These are phyloP conservation scores for Amorpha juglandis DNA, from an alignment of 2,888 invertebrate genomes.

Conservation along the genomic window DNA sequence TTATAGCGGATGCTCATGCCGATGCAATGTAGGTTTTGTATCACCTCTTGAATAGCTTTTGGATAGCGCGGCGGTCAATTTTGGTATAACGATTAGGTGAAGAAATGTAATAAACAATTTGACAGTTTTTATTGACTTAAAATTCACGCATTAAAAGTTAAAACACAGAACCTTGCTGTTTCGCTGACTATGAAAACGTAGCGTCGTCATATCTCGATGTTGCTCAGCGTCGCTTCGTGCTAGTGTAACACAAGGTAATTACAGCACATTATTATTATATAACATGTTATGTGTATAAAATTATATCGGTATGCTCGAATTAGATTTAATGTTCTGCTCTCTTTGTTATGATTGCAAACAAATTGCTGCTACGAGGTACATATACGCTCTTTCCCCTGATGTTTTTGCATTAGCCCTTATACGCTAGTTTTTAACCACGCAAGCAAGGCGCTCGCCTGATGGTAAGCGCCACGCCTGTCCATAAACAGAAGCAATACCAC, in stretches of 20 bases:
- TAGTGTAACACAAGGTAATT: background rate
- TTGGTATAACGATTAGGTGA: too few species aligned
- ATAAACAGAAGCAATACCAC: too few species aligned
- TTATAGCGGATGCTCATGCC: too few species aligned
- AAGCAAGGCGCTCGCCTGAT: too few species aligned
- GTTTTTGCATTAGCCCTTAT: background rate
- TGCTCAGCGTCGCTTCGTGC: background rate
- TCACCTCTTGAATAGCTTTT: too few species aligned
- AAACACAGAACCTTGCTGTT: too few species aligned
- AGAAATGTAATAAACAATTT: too few species aligned
- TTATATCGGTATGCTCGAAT: slow-evolving; percentile 29
- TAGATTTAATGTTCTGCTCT: slow-evolving; percentile 31
- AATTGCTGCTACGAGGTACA: slow-evolving; percentile 15
- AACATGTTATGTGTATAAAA: slow-evolving; percentile 28
- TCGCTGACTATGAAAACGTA: background rate
- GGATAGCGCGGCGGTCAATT: too few species aligned
- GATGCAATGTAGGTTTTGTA: too few species aligned
- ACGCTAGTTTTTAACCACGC: background rate
- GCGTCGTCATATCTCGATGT: background rate
- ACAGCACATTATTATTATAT: slow-evolving; percentile 21
- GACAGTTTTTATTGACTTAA: too few species aligned
- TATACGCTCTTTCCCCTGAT: background rate
- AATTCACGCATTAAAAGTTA: too few species aligned
- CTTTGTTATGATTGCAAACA: slow-evolving; percentile 27
- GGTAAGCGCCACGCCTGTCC: too few species aligned